phyloP scores from a whole-genome alignment of 2,113 vertebrate genomes.

The Holacanthus passer region DNA sequence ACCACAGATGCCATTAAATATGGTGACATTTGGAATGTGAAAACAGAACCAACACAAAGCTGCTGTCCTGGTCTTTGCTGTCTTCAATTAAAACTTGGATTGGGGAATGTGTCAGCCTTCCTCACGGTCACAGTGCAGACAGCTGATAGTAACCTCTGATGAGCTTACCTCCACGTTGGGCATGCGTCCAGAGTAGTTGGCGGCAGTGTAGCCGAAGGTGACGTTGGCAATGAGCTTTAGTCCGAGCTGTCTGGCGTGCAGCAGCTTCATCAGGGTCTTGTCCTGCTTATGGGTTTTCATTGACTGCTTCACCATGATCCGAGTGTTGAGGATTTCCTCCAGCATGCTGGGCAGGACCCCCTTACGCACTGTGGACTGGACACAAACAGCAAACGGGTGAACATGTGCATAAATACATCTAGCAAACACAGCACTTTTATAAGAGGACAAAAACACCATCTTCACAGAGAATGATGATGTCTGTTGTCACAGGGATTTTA shows the following conservation, averaged over 20 bases:
- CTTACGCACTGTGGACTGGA: constrained; percentile 92
- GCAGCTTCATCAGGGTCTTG: constrained; percentile 91
- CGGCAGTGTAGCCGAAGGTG: constrained; percentile 95
- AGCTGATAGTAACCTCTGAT: background rate
- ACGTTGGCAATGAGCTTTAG: constrained; percentile 98
- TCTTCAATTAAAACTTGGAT: too few species aligned
- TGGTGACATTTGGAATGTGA: background rate
- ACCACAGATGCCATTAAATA: constrained; percentile 8
- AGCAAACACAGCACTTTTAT: background rate
- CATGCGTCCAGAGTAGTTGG: constrained; percentile 97
- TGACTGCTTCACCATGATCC: constrained; percentile 97
- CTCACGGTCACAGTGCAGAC: background rate
- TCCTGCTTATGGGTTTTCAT: constrained; percentile 94
- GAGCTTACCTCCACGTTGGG: constrained; percentile 91
- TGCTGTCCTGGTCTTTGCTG: background rate
- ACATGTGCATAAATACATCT: background rate
- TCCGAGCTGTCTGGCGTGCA: constrained; percentile 95
- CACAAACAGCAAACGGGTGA: background rate
- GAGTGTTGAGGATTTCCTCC: constrained; percentile 95
- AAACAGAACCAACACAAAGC: background rate
- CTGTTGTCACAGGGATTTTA: background rate
- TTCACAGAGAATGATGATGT: background rate
- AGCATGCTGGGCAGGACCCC: constrained; percentile 96
- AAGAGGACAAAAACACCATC: background rate
- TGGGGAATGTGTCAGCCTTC: too few species aligned